Conservation (phyloP, 1,140 invertebrate species). For the Temnothorax curvispinosus region DNA sequence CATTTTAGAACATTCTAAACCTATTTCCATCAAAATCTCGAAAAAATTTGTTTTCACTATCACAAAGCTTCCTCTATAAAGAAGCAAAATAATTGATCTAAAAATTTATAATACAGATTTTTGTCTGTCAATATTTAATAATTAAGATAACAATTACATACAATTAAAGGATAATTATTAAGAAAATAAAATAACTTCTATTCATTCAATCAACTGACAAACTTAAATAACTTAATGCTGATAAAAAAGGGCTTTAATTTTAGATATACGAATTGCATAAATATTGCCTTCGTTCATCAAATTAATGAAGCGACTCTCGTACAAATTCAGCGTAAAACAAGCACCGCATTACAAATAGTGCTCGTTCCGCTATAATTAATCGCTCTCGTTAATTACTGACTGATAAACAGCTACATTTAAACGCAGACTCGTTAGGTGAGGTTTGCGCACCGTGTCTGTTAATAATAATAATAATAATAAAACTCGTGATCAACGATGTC, state of each 20-base stretch:
- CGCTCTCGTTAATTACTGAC: constrained; percentile 26
- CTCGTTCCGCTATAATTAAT: constrained; percentile 62
- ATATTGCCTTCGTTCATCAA: neutral
- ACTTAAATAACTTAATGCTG: constrained; percentile 20
- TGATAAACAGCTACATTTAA: constrained; percentile 46
- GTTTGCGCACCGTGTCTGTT: neutral
- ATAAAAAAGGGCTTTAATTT: constrained; percentile 35
- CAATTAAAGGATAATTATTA: neutral
- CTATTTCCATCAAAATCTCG: too few species aligned
- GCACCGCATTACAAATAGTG: constrained; percentile 3
- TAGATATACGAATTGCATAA: neutral
- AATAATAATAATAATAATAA: constrained; percentile 41
- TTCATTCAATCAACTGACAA: neutral
- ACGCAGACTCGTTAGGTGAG: constrained; percentile 51
- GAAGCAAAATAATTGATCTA: neutral
- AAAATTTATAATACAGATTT: neutral
- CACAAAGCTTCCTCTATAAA: too few species aligned
- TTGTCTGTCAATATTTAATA: neutral
- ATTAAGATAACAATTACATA: neutral
- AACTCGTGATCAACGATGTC: neutral
- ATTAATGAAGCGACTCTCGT: constrained; percentile 13
- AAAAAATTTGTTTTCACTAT: too few species aligned
- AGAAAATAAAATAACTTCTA: neutral
- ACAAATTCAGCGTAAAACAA: neutral
- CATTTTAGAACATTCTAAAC: too few species aligned